A percentile compares a stretch with the other conserved stretches of the same genome.
phyloP scores from a whole-genome alignment of 1,140 invertebrate genomes.

The Drosophila arawakana region DNA sequence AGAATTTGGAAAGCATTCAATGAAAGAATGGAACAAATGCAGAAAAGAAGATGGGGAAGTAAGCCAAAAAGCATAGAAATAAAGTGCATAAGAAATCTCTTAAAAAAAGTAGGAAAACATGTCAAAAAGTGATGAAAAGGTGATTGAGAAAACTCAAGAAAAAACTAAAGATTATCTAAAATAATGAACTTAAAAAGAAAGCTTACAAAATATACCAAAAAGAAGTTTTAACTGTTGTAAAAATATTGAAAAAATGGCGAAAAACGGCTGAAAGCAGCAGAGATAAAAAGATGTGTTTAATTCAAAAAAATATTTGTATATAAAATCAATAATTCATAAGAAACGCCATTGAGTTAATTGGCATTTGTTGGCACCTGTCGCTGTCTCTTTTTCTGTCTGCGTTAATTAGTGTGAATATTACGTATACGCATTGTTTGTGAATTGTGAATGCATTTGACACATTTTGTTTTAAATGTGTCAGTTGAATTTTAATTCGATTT shows the following conservation, averaged over 20 bases:
- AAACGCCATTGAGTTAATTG: background rate
- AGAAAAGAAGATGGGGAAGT: background rate
- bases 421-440: constrained; percentile 3
- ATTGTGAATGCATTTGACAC: background rate
- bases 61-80: background rate
- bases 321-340: background rate
- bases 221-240: too few relatives aligned
- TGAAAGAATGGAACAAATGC: too few relatives aligned
- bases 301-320: background rate
- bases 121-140: too few relatives aligned
- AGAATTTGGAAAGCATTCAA: too few relatives aligned
- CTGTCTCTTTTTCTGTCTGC: background rate
- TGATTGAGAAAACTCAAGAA: too few relatives aligned
- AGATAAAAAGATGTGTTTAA: background rate
- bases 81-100: background rate
- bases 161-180: too few relatives aligned
- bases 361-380: background rate
- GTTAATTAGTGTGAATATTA: constrained; percentile 8
- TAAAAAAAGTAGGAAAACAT: too few relatives aligned
- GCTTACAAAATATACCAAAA: too few relatives aligned
- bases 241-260: too few relatives aligned
- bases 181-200: too few relatives aligned
- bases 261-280: background rate
- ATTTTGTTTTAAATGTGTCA: background rate
- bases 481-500: constrained; percentile 12